Percentiles rank a stretch among this genome's conserved stretches.
These are phyloP conservation scores for Ormyrus nitidulus DNA, from an alignment of 2,888 invertebrate species.

Conservation along the genomic window DNA sequence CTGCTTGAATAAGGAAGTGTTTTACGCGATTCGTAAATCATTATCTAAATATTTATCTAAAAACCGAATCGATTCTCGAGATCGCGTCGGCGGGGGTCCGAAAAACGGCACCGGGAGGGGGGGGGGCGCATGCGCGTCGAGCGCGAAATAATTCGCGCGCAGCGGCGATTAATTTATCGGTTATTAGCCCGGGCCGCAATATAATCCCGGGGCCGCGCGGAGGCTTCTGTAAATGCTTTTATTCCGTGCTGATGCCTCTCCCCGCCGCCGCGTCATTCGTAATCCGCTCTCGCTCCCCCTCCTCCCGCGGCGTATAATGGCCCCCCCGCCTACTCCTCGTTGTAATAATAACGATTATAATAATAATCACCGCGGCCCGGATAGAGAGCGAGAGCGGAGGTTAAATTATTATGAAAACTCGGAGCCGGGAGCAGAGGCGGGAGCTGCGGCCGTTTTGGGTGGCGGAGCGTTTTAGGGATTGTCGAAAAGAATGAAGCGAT, in stretches of 20 bases:
- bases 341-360: constrained; percentile 42
- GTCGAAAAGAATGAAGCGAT: no score
- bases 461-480: no score
- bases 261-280: constrained; percentile 18
- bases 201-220: constrained; percentile 25
- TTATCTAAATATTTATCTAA: no score
- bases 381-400: not conserved
- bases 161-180: constrained; percentile 48
- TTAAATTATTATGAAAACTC: constrained; percentile 31
- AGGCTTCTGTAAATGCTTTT: constrained; percentile 51
- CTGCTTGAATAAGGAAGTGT: not conserved
- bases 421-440: not conserved
- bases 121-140: no score
- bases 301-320: not conserved
- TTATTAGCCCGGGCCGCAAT: constrained; percentile 47
- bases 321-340: not conserved
- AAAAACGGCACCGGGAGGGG: no score
- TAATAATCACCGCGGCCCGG: constrained; percentile 19
- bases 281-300: constrained; percentile 41
- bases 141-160: not conserved
- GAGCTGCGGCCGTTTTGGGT: no score
- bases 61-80: no score
- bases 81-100: no score
- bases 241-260: constrained; percentile 54
- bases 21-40: no score